Evolutionary conservation across 2,113 vertebrate species (phyloP).

Genomic region (Melierax canorus): DNA sequence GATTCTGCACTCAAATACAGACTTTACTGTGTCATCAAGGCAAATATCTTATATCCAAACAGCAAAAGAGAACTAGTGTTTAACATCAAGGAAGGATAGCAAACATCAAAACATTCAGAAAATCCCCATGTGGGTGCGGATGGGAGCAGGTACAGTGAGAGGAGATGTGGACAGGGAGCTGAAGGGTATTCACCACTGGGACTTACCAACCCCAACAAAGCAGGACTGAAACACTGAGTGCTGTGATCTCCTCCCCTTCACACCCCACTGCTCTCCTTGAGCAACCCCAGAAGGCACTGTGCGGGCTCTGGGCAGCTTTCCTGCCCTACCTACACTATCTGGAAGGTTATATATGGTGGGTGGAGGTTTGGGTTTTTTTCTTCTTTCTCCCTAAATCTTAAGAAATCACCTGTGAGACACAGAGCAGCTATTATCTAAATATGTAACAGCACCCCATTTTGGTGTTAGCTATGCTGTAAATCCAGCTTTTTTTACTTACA

Average conservation of each 20-base stretch:
- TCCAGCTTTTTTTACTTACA: constrained; percentile 15
- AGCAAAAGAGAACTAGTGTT: background rate
- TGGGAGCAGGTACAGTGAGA: background rate
- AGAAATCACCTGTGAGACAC: background rate
- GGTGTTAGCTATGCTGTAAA: background rate
- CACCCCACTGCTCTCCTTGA: background rate
- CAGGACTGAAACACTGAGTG: background rate
- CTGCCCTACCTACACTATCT: background rate
- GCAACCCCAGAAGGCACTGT: no score
- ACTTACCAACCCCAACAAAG: background rate
- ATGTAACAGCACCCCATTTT: background rate
- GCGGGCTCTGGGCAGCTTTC: background rate
- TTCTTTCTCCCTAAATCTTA: background rate
- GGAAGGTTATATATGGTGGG: background rate
- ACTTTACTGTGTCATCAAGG: background rate
- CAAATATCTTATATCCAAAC: background rate
- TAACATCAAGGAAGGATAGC: background rate
- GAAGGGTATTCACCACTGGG: background rate
- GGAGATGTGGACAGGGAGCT: background rate
- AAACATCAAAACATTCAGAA: background rate
- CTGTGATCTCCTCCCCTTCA: fast-evolving
- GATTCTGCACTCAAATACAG: background rate
- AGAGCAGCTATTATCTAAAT: background rate
- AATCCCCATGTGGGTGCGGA: background rate
- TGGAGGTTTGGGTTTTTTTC: background rate